phyloP scores from a whole-genome alignment of 2,797 vertebrate species.

The Artibeus lituratus region DNA sequence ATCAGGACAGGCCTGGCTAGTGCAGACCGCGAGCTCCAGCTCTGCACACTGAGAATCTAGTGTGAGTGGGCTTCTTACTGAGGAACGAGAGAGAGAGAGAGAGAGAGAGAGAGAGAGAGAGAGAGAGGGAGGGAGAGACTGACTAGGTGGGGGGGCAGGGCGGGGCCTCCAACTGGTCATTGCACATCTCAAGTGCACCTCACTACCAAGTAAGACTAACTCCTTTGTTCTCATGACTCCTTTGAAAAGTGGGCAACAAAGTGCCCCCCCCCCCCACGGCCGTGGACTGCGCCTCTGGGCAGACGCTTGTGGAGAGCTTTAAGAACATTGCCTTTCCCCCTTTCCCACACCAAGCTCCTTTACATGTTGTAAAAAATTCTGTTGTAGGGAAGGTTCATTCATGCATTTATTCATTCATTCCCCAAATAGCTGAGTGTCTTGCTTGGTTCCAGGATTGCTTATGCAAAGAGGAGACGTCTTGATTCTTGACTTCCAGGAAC shows the following conservation, averaged over 20 bases:
- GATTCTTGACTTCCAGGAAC: not conserved
- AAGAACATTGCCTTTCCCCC: not conserved
- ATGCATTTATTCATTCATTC: not conserved
- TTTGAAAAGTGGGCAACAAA: not conserved
- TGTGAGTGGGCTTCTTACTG: not conserved
- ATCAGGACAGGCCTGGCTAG: not conserved
- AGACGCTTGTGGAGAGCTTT: not conserved
- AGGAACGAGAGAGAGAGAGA: not conserved
- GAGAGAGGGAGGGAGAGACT: not conserved
- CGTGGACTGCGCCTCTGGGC: not conserved
- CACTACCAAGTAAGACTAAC: not conserved
- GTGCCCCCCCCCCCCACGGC: too few species aligned
- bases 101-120: not conserved
- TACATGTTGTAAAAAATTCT: not conserved
- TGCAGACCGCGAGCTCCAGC: not conserved
- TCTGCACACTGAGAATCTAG: rapidly evolving
- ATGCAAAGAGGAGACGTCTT: not conserved
- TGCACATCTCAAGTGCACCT: not conserved
- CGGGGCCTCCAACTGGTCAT: not conserved
- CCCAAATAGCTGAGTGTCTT: not conserved
- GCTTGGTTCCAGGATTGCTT: not conserved
- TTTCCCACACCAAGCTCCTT: not conserved
- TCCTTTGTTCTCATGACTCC: conserved; percentile 69
- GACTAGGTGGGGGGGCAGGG: too few species aligned
- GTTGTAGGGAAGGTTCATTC: not conserved